These are phyloP conservation scores for Panulirus ornatus DNA, from an alignment of 1,140 invertebrate genomes.

Conservation along the genomic window DNA sequence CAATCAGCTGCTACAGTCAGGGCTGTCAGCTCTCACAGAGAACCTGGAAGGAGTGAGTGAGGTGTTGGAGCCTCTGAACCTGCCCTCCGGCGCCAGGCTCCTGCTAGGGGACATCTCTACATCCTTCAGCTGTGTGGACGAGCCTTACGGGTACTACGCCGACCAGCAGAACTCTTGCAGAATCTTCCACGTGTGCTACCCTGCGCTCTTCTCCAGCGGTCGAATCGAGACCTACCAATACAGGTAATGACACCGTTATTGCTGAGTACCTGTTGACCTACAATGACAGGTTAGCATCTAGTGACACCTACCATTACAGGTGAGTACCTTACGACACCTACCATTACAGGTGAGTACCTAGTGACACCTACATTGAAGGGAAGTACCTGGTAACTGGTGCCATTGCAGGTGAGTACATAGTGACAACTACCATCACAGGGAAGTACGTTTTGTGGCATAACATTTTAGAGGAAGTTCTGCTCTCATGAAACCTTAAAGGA, in stretches of 20 bases:
- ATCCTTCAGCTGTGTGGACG: constrained; percentile 86
- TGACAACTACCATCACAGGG: no score
- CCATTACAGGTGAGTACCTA: neutral
- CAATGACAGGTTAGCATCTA: constrained; percentile 28
- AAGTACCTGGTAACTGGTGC: no score
- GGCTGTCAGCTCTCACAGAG: neutral
- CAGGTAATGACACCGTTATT: no score
- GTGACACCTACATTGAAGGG: no score
- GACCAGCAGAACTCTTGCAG: constrained; percentile 92
- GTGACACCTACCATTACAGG: no score
- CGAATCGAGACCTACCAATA: constrained; percentile 38
- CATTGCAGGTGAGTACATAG: no score
- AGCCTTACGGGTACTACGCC: constrained; percentile 90
- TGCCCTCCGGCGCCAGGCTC: constrained; percentile 26
- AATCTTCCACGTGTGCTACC: constrained; percentile 88
- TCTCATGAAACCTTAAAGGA: no score
- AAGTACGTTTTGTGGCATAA: no score
- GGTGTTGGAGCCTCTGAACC: constrained; percentile 22
- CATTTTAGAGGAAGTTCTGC: no score
- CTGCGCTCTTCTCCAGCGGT: neutral
- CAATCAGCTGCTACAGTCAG: neutral
- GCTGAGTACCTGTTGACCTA: no score
- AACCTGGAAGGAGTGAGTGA: neutral
- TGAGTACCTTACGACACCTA: neutral
- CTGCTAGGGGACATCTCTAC: constrained; percentile 46